Base-by-base conservation (phyloP, 2,113 vertebrate species). In the Barbus barbus region DNA sequence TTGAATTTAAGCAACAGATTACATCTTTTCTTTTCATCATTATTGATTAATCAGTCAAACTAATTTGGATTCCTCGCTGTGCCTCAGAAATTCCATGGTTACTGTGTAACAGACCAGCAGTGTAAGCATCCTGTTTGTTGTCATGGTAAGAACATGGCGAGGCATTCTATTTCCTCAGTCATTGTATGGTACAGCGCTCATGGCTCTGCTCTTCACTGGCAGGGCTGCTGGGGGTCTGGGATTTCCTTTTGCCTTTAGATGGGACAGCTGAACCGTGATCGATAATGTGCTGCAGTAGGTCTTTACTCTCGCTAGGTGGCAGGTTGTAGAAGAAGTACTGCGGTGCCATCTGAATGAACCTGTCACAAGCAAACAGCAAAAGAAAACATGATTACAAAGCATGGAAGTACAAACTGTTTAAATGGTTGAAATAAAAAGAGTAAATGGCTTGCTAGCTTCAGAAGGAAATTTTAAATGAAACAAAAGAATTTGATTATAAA, bases 311-410 rank as follows among this genome's bases (percentile, higher is more conserved):
- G 86, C 96, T 97, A 16, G 94, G 90, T 76, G 97, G 96, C 90
- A 98, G 94, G 33, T 98, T 99, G 90, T 94, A 97, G 90, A 97
- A 97, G 82, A 96, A 98, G 82, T 97, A 97, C 31, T 96, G 94
- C 6, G 96, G 95, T 1, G 89, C 95, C 91, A 96, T 92, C 89
- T 97, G 92, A 88, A 95, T 75, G 48, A 97, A 96, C 85, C 97
- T 97, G 67, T 18, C 11, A 69, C 77, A 71, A 87, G 60, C 12
- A 79, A n/a, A 82, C 22, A 81, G 53, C 26, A 78, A 78, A n/a
- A 83, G 26, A 78, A 76, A 46, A n/a, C n/a, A 73, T 5, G 26
- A 56, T 72, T 56, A 63, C 9, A 20, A 44, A 14, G 13, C 38
- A 60, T 9, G 9, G 24, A 61, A n/a, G 11, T 4, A 36, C 12